A percentile compares a stretch with the other conserved stretches of the same genome.
These are phyloP conservation scores for Cranoglanis bouderius DNA, from an alignment of 2,113 vertebrate species.

Conservation along the genomic window DNA sequence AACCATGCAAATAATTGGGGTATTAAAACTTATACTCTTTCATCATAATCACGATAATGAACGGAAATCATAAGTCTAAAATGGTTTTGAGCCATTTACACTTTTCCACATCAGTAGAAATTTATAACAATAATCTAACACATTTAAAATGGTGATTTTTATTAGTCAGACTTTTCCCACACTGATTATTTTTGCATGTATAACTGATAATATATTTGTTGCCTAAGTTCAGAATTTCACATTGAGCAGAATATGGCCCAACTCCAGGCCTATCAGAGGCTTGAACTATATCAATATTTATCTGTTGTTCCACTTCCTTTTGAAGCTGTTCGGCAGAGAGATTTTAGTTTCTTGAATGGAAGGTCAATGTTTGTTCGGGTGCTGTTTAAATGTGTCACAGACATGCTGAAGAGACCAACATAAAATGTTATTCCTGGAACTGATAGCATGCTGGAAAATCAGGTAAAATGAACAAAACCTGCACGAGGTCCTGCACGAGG, in stretches of 20 bases:
- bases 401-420: constrained; percentile 37
- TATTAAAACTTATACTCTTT: neutral
- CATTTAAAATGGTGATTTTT: neutral
- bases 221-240: constrained; percentile 41
- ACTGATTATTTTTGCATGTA: constrained; percentile 1
- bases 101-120: neutral
- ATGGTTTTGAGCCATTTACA: neutral
- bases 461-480: constrained; percentile 15
- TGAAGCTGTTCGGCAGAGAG: constrained; percentile 38
- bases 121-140: neutral
- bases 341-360: constrained; percentile 47
- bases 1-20: neutral
- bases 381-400: constrained; percentile 38
- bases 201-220: constrained; percentile 21
- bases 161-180: constrained; percentile 5
- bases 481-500: neutral
- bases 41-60: neutral
- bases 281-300: constrained; percentile 50
- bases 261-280: constrained; percentile 39
- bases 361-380: constrained; percentile 52
- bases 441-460: neutral
- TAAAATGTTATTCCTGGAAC: constrained; percentile 7
- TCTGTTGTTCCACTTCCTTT: constrained; percentile 43
- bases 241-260: constrained; percentile 22
- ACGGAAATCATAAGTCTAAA: neutral